Evolutionary conservation across 37 sponge, comb jelly and placozoan genomes (phyloP), one percentile per base, ranked within the genome.

Genomic region (Crambe crambe): DNA sequence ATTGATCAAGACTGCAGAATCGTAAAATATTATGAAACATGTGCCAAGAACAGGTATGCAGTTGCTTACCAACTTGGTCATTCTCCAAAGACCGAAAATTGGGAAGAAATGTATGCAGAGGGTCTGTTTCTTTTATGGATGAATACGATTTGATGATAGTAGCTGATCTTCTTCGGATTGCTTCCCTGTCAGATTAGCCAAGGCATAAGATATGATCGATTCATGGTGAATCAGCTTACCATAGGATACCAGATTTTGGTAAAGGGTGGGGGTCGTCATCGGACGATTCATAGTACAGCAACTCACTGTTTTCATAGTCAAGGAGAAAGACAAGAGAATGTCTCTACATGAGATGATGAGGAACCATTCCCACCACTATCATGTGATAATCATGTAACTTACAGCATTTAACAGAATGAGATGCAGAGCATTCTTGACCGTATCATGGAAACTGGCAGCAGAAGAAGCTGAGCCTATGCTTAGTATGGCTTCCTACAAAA

Each of bases 401-500:
- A 86, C 86, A 75, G 80, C 61, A 64, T 36, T 26, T 22, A 58
- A 68, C 26, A 86, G 70, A 17, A 70, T 74, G 31, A 67, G 58
- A 29, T 66, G 61, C 29, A 86, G 41, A 2, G 61, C 75, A 68
- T 31, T 21, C 9, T 25, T 22, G 3, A 80, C 81, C 34, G 87
- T 72, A 0, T 32, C 68, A 25, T 67, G 60, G 69, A 86, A 79
- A 20, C 80, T 75, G 4, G 41, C 0, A 3, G 87, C 68, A 36
- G 68, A 76, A 41, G 63, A 80, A 0, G 76, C 80, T 29, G 87
- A 81, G 8, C 87, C 75, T 44, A 86, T 61, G 23, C 59, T 35
- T 26, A 86, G 75, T 0, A 86, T 68, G n/a, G 87, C 51, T 17
- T 86, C 87, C 87, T 86, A 31, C 9, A 1, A 60, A 43, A 42